Percentiles rank a stretch among this genome's conserved stretches.
Conservation (phyloP, 2,888 invertebrate species). For the Antitype chi region DNA sequence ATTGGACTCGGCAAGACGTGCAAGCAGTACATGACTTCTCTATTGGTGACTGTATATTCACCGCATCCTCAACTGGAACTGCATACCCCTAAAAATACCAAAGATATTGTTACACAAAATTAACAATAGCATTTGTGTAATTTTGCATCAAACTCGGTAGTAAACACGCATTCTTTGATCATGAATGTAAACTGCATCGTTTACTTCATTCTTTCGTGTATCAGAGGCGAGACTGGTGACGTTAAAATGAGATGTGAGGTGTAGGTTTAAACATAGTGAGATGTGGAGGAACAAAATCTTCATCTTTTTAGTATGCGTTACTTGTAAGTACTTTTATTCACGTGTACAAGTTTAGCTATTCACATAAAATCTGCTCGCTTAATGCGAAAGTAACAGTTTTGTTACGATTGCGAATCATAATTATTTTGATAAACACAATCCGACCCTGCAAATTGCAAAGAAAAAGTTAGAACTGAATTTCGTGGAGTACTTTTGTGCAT, state of each 20-base stretch:
- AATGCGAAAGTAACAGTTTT: no score
- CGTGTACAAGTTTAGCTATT: neutral
- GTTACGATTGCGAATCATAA: no score
- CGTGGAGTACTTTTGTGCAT: no score
- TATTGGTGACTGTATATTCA: no score
- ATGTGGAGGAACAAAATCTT: slow-evolving; percentile 32
- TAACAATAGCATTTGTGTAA: slow-evolving; percentile 36
- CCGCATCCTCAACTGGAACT: no score
- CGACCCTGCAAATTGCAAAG: no score
- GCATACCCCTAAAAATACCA: slow-evolving; percentile 29
- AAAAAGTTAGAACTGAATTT: no score
- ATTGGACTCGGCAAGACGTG: no score
- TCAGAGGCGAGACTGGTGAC: neutral
- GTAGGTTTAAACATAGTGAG: neutral
- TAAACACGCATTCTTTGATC: slow-evolving; percentile 45
- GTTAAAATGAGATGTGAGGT: neutral
- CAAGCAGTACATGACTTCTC: no score
- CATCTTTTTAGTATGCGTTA: slow-evolving; percentile 19
- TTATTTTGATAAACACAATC: no score
- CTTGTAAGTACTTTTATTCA: slow-evolving; percentile 23
- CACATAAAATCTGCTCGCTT: neutral
- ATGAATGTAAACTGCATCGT: neutral
- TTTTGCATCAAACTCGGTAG: slow-evolving; percentile 30
- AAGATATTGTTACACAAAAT: slow-evolving; percentile 3
- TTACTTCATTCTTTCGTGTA: neutral